Base-by-base conservation (phyloP, 2,888 invertebrate genomes). In the Eledona agricola region DNA sequence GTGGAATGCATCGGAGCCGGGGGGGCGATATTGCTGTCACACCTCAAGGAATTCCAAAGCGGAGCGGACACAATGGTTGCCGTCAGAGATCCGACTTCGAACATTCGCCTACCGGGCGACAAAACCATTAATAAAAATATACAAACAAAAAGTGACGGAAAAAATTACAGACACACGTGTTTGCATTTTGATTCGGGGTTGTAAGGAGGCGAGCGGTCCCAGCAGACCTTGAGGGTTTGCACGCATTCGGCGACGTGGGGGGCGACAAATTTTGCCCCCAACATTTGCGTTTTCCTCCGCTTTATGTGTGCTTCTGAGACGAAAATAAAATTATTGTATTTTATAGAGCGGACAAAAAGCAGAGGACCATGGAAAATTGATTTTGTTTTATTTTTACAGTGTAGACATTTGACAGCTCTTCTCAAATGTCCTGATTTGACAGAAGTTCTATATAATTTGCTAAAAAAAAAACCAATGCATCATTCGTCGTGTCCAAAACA, bases 1-100 rank as follows among this genome's bases (percentile, higher is more conserved):
- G 65, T 62, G 69, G 72, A 71, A 72, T 72, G 69, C 68, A 65
- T 56, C 29, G 52, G 63, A 60, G 57, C 50, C 57, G 58, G 43
- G 43, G 40, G 52, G 46, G 31, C 55, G 40, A 32, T 55, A 57
- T 50, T 54, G 49, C 51, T 51, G 46, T 51, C 56, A 59, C 59
- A 62, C 59, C 61, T 62, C 56, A 55, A 57, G 58, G 60, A 60
- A 61, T 61, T 59, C 59, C 61, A 51, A 38, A 52, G 58, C 55
- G 50, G 58, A 54, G 47, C 60, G 57, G 57, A 51, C 56, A 60
- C 58, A 58, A 58, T 57, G 37, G 54, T 35, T 15, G 47, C 46
- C 55, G 15, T 25, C 35, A 43, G 40, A 52, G 46, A 40, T 47
- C 47, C 42, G 42, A 32, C 46, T 51, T 35, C 34, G 47, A 50